Conservation (phyloP, 2,797 vertebrate species). For the Euthynnus affinis region DNA sequence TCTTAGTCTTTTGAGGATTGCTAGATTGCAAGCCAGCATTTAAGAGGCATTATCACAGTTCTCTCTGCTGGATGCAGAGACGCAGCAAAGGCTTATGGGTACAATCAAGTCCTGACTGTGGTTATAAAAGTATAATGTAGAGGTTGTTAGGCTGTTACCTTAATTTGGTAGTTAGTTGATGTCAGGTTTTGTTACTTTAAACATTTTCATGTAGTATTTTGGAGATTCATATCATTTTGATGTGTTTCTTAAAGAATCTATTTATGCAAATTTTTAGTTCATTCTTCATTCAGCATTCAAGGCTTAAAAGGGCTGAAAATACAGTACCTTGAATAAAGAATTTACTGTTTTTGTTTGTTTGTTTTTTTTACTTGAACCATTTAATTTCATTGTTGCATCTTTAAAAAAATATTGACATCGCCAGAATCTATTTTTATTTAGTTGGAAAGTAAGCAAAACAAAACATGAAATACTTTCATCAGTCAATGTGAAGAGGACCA, state of each 20-base stretch:
- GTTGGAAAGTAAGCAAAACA: neutral
- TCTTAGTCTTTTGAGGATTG: constrained; percentile 60
- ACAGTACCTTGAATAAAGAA: neutral
- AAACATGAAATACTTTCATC: neutral
- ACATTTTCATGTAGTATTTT: constrained; percentile 1
- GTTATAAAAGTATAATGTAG: constrained; percentile 28
- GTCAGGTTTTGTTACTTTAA: constrained; percentile 14
- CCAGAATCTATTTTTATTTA: neutral
- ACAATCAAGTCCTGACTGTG: constrained; percentile 18
- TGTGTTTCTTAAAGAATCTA: constrained; percentile 13
- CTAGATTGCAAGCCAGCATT: constrained; percentile 57
- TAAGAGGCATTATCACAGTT: constrained; percentile 64
- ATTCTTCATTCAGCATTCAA: neutral
- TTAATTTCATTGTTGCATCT: neutral
- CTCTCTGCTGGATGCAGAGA: constrained; percentile 45
- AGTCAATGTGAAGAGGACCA: neutral
- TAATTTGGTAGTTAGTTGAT: neutral
- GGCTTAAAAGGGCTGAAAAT: constrained; percentile 3
- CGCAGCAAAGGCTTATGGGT: constrained; percentile 45
- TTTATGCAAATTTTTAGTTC: constrained; percentile 12
- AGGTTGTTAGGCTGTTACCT: constrained; percentile 2
- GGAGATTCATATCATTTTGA: constrained; percentile 6
- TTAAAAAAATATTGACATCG: neutral
- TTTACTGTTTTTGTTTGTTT: neutral
- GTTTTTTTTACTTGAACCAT: neutral